These are phyloP conservation scores for Daktulosphaira vitifoliae DNA, from an alignment of 1,140 invertebrate species.

Conservation along the genomic window DNA sequence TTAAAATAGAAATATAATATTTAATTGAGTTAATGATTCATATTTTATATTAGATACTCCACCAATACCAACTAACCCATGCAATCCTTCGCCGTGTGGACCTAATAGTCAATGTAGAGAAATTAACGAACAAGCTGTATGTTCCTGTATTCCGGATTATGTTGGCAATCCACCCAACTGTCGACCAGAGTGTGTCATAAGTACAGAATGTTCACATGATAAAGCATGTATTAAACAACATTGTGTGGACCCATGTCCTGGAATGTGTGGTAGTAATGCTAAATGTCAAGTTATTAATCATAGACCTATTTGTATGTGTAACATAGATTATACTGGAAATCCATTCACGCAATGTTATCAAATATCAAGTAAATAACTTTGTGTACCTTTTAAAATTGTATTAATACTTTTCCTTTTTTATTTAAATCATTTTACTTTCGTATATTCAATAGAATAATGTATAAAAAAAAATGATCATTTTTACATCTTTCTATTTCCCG, in stretches of 20 bases:
- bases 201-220: constrained; percentile 45
- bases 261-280: constrained; percentile 48
- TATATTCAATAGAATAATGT: background rate
- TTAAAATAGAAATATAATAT: no score
- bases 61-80: constrained; percentile 44
- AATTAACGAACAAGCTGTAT: constrained; percentile 45
- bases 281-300: constrained; percentile 45
- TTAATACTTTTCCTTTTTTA: constrained; percentile 32
- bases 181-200: constrained; percentile 46
- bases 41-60: constrained; percentile 35
- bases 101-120: constrained; percentile 48
- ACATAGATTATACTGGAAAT: constrained; percentile 48
- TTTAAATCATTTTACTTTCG: background rate
- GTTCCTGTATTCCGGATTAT: constrained; percentile 46
- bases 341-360: constrained; percentile 48
- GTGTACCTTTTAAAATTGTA: no score
- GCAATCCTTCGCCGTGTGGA: constrained; percentile 48
- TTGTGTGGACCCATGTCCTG: constrained; percentile 47
- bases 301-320: constrained; percentile 47
- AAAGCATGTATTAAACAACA: constrained; percentile 47
- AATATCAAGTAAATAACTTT: constrained; percentile 43
- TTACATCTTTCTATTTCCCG: no score
- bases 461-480: no score
- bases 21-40: no score
- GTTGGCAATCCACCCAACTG: constrained; percentile 44